Conservation (phyloP, 92 coral and sea anemone species). For the Porites cylindrica region DNA sequence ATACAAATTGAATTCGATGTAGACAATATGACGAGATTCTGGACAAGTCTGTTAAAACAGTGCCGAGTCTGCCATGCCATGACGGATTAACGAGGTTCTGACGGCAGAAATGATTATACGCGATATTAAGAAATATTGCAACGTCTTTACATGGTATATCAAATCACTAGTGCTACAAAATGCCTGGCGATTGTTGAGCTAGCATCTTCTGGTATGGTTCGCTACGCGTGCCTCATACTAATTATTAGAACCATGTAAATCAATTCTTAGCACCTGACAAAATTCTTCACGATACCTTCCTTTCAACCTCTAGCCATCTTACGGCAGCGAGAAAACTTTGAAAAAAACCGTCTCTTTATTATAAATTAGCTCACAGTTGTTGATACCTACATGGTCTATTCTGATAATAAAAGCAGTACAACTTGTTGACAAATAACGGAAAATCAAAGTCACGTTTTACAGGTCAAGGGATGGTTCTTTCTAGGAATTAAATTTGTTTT, state of each 20-base stretch:
- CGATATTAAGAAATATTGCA: slow-evolving; percentile 1
- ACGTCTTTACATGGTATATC: neutral
- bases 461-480: neutral
- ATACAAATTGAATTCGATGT: neutral
- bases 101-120: neutral
- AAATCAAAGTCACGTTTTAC: too few relatives aligned
- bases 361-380: neutral
- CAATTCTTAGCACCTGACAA: too few relatives aligned
- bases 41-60: neutral
- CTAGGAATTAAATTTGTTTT: too few relatives aligned
- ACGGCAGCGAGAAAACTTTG: neutral
- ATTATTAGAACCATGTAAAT: too few relatives aligned
- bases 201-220: neutral
- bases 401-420: too few relatives aligned
- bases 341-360: neutral
- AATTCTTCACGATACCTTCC: neutral
- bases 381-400: neutral
- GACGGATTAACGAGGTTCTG: neutral
- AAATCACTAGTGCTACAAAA: slow-evolving; percentile 10
- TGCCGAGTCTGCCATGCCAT: neutral
- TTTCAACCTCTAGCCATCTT: neutral
- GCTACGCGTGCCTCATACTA: neutral
- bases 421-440: too few relatives aligned
- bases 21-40: slow-evolving; percentile 10
- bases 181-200: neutral